Evolutionary conservation across 1,140 invertebrate species (phyloP).

Genomic region (Hyles euphorbiae): DNA sequence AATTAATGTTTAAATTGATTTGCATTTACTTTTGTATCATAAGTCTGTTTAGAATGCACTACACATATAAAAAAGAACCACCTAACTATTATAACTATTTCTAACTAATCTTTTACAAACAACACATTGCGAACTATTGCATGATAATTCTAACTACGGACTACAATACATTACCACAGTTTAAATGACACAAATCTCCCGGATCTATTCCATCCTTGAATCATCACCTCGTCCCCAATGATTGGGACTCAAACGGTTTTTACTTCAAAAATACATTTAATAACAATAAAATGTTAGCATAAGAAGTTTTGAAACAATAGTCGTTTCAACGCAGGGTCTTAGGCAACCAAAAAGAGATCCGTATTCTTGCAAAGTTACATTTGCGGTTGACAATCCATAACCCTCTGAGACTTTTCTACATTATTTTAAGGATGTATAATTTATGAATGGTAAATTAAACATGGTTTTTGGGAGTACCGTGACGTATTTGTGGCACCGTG

Average conservation of each 20-base stretch:
- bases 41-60: too few relatives aligned
- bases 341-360: slow-evolving; percentile 50
- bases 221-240: slow-evolving; percentile 26
- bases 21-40: too few relatives aligned
- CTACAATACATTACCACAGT: neutral
- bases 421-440: neutral
- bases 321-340: slow-evolving; percentile 49
- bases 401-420: neutral
- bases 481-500: slow-evolving; percentile 60
- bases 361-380: slow-evolving; percentile 29
- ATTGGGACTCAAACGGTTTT: slow-evolving; percentile 31
- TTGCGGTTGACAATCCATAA: slow-evolving; percentile 1
- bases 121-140: too few relatives aligned
- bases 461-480: slow-evolving; percentile 41
- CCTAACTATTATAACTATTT: too few relatives aligned
- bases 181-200: slow-evolving; percentile 5
- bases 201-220: slow-evolving; percentile 13
- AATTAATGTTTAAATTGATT: too few relatives aligned
- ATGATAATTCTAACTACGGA: too few relatives aligned
- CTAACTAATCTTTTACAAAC: too few relatives aligned
- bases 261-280: slow-evolving; percentile 32
- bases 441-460: neutral
- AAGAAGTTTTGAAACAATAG: slow-evolving; percentile 38
- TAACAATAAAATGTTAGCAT: slow-evolving; percentile 40
- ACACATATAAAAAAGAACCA: too few relatives aligned